Conservation (phyloP, 2,113 vertebrate genomes). For the Neodontobutis hainanensis region DNA sequence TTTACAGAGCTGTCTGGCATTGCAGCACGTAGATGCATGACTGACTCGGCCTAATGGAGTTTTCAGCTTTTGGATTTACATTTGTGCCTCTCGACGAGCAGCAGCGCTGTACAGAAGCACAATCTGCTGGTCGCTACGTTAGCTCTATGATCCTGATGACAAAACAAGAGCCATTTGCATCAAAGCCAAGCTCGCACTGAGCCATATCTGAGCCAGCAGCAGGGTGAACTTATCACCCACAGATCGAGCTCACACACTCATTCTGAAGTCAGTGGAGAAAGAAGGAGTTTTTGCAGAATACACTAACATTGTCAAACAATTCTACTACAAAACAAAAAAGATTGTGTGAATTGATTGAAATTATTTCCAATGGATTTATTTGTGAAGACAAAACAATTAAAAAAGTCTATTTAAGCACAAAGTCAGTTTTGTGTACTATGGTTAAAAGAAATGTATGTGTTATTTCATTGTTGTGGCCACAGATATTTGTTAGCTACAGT, state of each 20-base stretch:
- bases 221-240: background rate
- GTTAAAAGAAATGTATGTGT: no score
- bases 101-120: constrained; percentile 23
- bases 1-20: constrained; percentile 77
- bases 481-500: no score
- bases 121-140: constrained; percentile 34
- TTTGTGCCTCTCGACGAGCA: constrained; percentile 56
- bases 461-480: no score
- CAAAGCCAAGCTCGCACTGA: background rate
- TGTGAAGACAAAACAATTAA: no score
- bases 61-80: constrained; percentile 76
- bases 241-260: background rate
- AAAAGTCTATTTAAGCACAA: no score
- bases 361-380: no score
- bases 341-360: no score
- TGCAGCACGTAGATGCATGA: constrained; percentile 66
- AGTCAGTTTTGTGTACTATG: no score
- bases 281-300: no score
- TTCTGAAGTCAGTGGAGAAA: no score
- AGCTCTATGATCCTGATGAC: constrained; percentile 18
- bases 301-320: no score
- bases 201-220: constrained; percentile 1
- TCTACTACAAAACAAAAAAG: no score
- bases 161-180: constrained; percentile 14
- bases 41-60: constrained; percentile 75